A percentile compares a stretch with the other conserved stretches of the same genome.
Evolutionary conservation across 35 echinoderm and acorn worm genomes (phyloP).

Genomic region (Holothuria glaberrima): DNA sequence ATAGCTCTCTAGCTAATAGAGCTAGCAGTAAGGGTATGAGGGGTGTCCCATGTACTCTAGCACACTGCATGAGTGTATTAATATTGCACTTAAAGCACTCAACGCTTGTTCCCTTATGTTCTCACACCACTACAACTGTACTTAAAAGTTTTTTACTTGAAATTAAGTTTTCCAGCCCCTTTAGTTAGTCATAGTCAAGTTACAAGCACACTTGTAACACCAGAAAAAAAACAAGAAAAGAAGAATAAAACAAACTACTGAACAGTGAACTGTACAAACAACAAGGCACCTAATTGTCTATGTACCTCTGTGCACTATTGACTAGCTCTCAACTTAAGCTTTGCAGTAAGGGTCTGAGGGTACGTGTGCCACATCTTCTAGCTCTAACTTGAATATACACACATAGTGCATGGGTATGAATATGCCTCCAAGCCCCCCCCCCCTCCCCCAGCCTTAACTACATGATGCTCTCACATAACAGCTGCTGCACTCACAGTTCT

Average conservation of each 20-base stretch:
- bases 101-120: neutral
- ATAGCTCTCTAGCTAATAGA: neutral
- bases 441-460: constrained; percentile 8
- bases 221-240: neutral
- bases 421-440: neutral
- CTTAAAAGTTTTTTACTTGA: neutral
- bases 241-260: neutral
- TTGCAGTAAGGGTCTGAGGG: constrained; percentile 12
- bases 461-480: constrained; percentile 24
- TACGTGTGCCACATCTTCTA: constrained; percentile 10
- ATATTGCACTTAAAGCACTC: constrained; percentile 14
- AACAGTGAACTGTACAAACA: constrained; percentile 2
- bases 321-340: constrained; percentile 11
- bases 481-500: constrained; percentile 1
- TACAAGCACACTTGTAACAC: neutral
- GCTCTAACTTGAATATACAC: constrained; percentile 20
- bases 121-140: neutral
- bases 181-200: constrained; percentile 10
- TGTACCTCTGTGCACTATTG: constrained; percentile 1
- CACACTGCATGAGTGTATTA: constrained; percentile 13
- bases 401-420: neutral
- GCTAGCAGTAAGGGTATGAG: neutral
- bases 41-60: neutral
- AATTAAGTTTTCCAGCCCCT: constrained; percentile 4
- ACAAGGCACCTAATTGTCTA: constrained; percentile 2